phyloP scores from a whole-genome alignment of 2,888 invertebrate species.

The Eupithecia pulchellata region DNA sequence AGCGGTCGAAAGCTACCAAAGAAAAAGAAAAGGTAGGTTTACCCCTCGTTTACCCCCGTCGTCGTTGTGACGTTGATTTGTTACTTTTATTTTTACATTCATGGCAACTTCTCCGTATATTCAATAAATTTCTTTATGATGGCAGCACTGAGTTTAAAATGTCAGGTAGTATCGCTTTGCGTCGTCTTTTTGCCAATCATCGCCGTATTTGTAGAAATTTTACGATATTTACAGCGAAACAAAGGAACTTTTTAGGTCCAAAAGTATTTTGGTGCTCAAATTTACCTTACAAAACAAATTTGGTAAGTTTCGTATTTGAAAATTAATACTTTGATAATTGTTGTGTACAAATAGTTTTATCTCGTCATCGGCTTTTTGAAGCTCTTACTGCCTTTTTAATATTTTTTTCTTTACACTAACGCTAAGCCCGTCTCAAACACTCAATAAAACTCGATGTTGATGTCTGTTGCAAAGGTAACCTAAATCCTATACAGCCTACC shows the following conservation, averaged over 20 bases:
- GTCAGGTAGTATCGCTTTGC: conserved; percentile 76
- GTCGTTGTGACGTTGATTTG: no score
- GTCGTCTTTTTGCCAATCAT: conserved; percentile 81
- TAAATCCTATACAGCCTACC: neutral
- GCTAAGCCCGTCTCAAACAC: neutral
- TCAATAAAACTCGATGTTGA: neutral
- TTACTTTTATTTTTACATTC: no score
- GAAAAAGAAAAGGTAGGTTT: no score
- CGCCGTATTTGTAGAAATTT: conserved; percentile 71
- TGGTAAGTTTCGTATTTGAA: conserved; percentile 49
- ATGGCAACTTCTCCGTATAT: no score
- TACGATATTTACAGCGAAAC: conserved; percentile 61
- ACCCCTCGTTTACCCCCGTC: no score
- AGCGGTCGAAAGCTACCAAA: no score
- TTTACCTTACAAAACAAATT: conserved; percentile 42
- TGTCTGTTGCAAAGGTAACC: neutral
- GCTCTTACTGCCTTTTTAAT: conserved; percentile 11
- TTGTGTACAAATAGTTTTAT: conserved; percentile 2
- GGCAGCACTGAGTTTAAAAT: conserved; percentile 57
- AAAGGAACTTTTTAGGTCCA: conserved; percentile 47
- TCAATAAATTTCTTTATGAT: neutral
- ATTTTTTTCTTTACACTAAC: neutral
- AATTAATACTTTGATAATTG: conserved; percentile 27
- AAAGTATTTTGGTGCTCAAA: conserved; percentile 39
- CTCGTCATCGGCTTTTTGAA: conserved; percentile 10